Evolutionary conservation across 2,797 vertebrate species (phyloP), one percentile per base, ranked within the genome.

Genomic region (Bufotes viridis): DNA sequence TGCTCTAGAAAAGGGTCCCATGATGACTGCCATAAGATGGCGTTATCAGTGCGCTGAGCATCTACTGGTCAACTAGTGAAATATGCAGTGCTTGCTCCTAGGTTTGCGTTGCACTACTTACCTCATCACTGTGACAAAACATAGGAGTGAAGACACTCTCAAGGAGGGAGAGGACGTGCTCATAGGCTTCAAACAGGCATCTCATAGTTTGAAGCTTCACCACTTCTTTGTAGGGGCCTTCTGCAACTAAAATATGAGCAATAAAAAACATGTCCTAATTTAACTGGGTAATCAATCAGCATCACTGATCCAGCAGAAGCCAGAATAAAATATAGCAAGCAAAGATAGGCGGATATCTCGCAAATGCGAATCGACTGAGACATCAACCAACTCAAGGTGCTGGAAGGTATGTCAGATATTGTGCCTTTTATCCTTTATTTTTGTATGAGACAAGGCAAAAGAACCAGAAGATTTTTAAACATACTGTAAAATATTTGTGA

Each of bases 71-170:
- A 42, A 18, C 69, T 18, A 34, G 20, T 20, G 29, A 72, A 17
- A 14, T 7, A 29, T 9, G 22, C 61, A 10, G 22, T 65, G 9
- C 4, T 42, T 42, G 42, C 42, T 42, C 42, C 42, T 42, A 42
- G 0, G 42, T 42, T 42, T 5, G 42, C 6, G 42, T 42, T 42
- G 42, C 42, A 53, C 22, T 7, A 17, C 17, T 93, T 93, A 98
- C 98, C 93, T 98, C 97, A 90, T 98, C 97, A 51, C 98, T 99
- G 93, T 99, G 98, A 87, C 97, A 98, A 94, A 99, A 99, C 96
- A 98, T 97, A 6, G 97, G 98, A 0, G 97, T 98, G 90, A 99
- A 99, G 84, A 99, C 98, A 0, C 93, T 96, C 93, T 99, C 98
- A 67, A 99, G 94, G 14, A 99, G 95, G 76, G 96, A 97, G 90